These are phyloP conservation scores for Callaeas wilsoni DNA, from an alignment of 2,113 vertebrate species.

Conservation along the genomic window DNA sequence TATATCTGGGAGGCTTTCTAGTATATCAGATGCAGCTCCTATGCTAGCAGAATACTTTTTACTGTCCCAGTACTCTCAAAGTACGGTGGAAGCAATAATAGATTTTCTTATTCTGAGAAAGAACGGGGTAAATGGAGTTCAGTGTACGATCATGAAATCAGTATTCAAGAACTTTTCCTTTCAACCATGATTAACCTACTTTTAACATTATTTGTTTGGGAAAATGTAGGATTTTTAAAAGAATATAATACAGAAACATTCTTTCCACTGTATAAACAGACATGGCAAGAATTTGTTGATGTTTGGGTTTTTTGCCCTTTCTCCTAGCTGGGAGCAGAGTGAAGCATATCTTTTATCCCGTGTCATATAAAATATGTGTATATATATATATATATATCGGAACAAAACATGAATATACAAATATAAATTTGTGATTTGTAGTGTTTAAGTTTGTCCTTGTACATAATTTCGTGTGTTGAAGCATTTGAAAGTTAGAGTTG, in stretches of 20 bases:
- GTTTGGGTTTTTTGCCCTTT: neutral
- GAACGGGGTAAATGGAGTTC: neutral
- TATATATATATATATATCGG: neutral
- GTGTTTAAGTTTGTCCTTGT: neutral
- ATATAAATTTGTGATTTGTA: neutral
- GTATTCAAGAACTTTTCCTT: neutral
- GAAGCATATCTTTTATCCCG: neutral
- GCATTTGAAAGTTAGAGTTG: neutral
- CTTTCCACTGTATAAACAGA: neutral
- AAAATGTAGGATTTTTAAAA: neutral
- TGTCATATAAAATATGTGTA: neutral
- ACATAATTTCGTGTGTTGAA: neutral
- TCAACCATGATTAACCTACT: neutral
- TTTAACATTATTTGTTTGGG: neutral
- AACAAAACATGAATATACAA: neutral
- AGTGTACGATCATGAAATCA: neutral
- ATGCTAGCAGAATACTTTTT: neutral
- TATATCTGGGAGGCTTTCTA: neutral
- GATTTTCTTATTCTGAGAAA: neutral
- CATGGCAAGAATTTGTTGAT: neutral
- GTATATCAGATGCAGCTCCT: neutral
- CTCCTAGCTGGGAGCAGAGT: neutral
- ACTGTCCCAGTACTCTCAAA: neutral
- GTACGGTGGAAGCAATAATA: neutral
- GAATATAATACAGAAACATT: neutral